Base-by-base conservation (phyloP, 92 coral and sea anemone genomes). In the Porites cylindrica region DNA sequence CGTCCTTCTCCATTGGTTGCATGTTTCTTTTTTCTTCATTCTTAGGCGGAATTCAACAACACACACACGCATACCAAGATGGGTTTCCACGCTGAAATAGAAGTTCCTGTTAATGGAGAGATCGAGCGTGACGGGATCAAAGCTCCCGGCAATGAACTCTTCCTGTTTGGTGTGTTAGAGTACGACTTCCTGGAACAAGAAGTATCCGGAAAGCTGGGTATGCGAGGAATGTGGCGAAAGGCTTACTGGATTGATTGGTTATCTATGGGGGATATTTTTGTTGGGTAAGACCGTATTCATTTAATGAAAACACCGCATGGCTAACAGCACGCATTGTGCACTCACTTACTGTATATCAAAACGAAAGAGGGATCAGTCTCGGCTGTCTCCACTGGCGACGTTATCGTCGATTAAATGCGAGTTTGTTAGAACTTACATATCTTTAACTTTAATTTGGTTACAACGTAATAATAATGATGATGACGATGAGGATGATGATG, bases 221-320 rank as follows among this genome's bases (percentile, higher is more conserved):
- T 97, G 95, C 89, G 93, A 20, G 99, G 98, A 7, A 92, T 97
- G 94, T 97, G 98, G 98, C 85, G 98, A 53, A 92, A 93, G 79
- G 99, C 99, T 7, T 97, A 85, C 86, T 79, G 66, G 8, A 89
- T 97, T 75, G 84, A 91, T 8, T 97, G 96, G 97, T 89, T 97
- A 43, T 78, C 97, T 29, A 69, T 97, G 9, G 99, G 99, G 10
- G 90, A 95, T 68, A 97, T 97, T 74, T 83, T 84, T 64, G 72
- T 97, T 51, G 99, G 99, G 99, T 97, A 82, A 86, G 92, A 68
- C 11, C 18, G 19, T 66, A 32, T 19, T 18, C 26, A 18, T 29
- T 29, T 62, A 29, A 29, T 29, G 3, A 29, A 29, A 29, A 29
- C 32, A 29, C 32, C 3, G 32, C 32, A 29, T 29, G 32, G 32